Conservation (phyloP, 2,888 invertebrate genomes). For the Drosophila mulleri region DNA sequence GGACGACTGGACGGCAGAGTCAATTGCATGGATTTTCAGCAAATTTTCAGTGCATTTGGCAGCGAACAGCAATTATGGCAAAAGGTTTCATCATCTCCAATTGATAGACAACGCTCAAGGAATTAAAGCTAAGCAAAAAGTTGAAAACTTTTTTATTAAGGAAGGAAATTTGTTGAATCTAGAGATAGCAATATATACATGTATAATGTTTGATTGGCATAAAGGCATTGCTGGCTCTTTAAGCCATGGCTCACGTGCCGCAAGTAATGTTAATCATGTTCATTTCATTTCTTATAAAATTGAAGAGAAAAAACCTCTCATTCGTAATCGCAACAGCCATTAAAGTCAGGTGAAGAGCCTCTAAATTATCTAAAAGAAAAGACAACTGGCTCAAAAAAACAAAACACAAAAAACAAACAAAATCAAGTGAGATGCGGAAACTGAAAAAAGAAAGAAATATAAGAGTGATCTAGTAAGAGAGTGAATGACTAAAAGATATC, state of each 20-base stretch:
- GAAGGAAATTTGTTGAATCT: neutral
- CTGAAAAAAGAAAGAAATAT: neutral
- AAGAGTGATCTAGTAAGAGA: neutral
- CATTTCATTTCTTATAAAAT: constrained; percentile 5
- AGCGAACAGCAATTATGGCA: constrained; percentile 18
- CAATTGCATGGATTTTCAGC: constrained; percentile 67
- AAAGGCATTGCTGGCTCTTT: neutral
- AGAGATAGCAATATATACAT: neutral
- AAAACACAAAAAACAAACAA: neutral
- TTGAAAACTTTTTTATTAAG: constrained; percentile 3
- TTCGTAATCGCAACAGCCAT: constrained; percentile 18
- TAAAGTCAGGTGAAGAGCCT: constrained; percentile 29
- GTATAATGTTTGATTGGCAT: neutral
- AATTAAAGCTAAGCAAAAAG: neutral
- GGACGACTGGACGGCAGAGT: neutral
- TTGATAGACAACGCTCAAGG: constrained; percentile 4
- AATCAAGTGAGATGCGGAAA: constrained; percentile 1
- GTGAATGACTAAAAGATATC: neutral
- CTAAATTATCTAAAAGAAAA: constrained; percentile 14
- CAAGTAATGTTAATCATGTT: constrained; percentile 13
- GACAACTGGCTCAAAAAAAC: constrained; percentile 9
- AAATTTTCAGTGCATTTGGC: constrained; percentile 56
- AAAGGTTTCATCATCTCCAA: constrained; percentile 4
- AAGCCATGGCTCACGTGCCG: constrained; percentile 9
- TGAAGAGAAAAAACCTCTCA: constrained; percentile 7